Percentiles rank a stretch among this genome's conserved stretches.
Evolutionary conservation across 2,113 vertebrate species (phyloP).

Genomic region (Corythaeola cristata): DNA sequence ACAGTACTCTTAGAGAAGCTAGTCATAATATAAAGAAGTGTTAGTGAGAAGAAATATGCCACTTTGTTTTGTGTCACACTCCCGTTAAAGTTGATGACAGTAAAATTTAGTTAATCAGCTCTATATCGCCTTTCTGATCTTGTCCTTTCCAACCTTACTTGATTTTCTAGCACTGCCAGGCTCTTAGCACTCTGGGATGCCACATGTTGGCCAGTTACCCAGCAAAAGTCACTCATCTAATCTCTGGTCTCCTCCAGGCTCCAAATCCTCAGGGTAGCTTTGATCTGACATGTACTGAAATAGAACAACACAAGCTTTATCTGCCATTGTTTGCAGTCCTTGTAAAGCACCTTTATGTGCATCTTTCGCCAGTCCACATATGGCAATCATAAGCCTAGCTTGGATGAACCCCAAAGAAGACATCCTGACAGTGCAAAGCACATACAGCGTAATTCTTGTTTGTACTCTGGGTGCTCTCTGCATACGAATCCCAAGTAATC

Average conservation of each 20-base stretch:
- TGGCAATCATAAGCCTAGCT: not conserved
- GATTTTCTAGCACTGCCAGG: not conserved
- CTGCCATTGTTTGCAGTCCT: not conserved
- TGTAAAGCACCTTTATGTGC: not conserved
- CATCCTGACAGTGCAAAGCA: not conserved
- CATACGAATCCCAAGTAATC: not conserved
- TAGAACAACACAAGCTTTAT: not conserved
- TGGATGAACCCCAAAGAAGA: not conserved
- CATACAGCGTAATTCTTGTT: not conserved
- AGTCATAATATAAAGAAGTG: not conserved
- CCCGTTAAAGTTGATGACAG: not conserved
- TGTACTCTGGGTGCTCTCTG: not conserved
- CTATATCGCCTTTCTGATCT: not conserved
- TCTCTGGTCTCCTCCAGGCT: not conserved
- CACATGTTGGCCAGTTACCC: not conserved
- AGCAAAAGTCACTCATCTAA: not conserved
- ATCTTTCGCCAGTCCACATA: not conserved
- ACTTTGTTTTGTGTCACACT: not conserved
- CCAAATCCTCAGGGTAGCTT: not conserved
- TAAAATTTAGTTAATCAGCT: not conserved
- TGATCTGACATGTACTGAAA: not conserved
- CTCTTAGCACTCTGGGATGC: not conserved
- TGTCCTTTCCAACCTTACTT: not conserved
- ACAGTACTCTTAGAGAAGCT: not conserved
- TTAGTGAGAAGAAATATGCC: not conserved